Conservation (phyloP, 2,888 invertebrate genomes). For the Neoscelio sp. region DNA sequence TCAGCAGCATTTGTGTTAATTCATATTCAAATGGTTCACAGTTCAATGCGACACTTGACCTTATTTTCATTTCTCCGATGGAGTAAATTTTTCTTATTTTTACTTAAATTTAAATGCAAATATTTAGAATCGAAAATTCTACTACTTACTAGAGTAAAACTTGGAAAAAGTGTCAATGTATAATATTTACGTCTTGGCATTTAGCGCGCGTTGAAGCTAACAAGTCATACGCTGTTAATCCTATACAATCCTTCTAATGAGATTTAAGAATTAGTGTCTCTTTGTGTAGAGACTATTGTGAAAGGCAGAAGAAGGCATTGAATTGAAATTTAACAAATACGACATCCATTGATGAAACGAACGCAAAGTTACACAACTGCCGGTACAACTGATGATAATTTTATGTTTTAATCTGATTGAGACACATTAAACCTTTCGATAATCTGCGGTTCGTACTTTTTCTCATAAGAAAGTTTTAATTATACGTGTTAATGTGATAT, state of each 20-base stretch:
- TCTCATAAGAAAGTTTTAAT: not conserved
- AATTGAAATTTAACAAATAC: not conserved
- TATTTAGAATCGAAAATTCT: too few species aligned
- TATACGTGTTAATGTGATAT: too few species aligned
- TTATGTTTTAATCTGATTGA: too few species aligned
- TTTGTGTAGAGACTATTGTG: constrained; percentile 27
- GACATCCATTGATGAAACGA: constrained; percentile 22
- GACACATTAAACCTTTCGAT: too few species aligned
- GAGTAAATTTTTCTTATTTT: too few species aligned
- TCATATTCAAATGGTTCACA: too few species aligned
- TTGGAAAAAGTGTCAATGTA: constrained; percentile 22
- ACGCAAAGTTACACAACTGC: constrained; percentile 6
- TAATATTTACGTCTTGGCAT: constrained; percentile 19
- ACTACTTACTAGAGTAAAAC: too few species aligned
- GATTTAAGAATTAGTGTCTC: constrained; percentile 54
- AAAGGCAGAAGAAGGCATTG: constrained; percentile 23
- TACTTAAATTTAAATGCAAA: too few species aligned
- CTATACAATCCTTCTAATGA: constrained; percentile 39
- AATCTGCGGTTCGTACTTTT: too few species aligned
- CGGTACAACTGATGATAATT: not conserved
- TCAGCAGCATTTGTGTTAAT: too few species aligned
- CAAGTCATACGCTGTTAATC: constrained; percentile 7
- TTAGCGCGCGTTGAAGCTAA: not conserved
- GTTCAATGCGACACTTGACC: too few species aligned
- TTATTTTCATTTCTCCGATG: too few species aligned